These are phyloP conservation scores for Myrmophylax atrothorax DNA, from an alignment of 2,113 vertebrate genomes.

Conservation along the genomic window DNA sequence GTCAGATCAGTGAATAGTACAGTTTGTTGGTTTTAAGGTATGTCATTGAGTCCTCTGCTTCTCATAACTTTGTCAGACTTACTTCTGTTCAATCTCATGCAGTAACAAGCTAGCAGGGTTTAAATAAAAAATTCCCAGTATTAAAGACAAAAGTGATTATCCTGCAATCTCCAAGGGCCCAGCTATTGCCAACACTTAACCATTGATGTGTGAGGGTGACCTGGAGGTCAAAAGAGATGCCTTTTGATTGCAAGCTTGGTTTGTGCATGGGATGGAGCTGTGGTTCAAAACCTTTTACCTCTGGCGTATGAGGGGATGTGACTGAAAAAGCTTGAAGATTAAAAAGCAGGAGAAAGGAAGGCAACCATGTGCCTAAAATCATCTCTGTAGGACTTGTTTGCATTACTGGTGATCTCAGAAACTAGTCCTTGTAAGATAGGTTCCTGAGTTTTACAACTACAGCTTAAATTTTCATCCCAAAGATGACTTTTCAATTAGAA, in stretches of 20 bases:
- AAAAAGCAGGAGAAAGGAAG: neutral
- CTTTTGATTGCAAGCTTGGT: neutral
- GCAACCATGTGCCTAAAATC: neutral
- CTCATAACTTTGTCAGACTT: constrained; percentile 17
- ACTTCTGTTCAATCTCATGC: constrained; percentile 61
- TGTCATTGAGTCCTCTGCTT: constrained; percentile 34
- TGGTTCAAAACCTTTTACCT: neutral
- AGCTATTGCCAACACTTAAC: constrained; percentile 6
- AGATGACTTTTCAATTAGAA: constrained; percentile 63
- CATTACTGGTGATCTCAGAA: neutral
- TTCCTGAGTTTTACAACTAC: neutral
- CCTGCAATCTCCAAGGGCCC: neutral
- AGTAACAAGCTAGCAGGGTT: constrained; percentile 40
- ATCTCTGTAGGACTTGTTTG: neutral
- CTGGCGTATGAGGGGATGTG: neutral
- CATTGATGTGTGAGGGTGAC: neutral
- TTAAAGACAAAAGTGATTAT: constrained; percentile 1
- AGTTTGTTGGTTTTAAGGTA: constrained; percentile 30
- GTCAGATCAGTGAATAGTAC: constrained; percentile 5
- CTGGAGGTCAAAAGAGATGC: neutral
- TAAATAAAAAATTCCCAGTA: constrained; percentile 34
- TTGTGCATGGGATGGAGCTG: neutral
- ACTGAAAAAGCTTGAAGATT: neutral
- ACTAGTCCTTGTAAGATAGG: neutral
- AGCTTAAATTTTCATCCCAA: constrained; percentile 47